A percentile compares a stretch with the other conserved stretches of the same genome.
Evolutionary conservation across 92 coral and sea anemone species (phyloP).

Genomic region (Zoanthus gigantus): DNA sequence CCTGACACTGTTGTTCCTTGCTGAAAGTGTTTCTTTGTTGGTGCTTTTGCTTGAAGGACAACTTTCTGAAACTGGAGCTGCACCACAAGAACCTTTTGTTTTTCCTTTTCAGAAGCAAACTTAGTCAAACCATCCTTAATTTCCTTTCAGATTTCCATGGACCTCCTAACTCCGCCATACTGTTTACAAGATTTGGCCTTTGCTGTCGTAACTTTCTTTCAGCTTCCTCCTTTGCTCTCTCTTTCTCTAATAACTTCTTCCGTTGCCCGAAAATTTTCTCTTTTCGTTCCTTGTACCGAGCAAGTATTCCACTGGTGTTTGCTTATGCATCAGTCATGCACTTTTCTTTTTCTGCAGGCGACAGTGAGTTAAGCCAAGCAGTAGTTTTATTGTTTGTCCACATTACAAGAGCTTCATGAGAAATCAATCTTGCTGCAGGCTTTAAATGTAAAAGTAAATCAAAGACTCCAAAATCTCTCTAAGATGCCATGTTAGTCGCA

Average conservation of each 20-base stretch:
- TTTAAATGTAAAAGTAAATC: slow-evolving; percentile 47
- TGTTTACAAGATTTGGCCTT: slow-evolving; percentile 28
- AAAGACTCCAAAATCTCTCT: slow-evolving; percentile 51
- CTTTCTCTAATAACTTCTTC: slow-evolving; percentile 53
- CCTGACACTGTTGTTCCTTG: slow-evolving; percentile 52
- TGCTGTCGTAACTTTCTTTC: slow-evolving; percentile 47
- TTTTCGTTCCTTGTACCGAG: slow-evolving; percentile 47
- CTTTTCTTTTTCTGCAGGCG: slow-evolving; percentile 49
- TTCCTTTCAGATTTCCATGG: slow-evolving; percentile 46
- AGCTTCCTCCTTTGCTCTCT: slow-evolving; percentile 45
- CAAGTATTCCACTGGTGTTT: slow-evolving; percentile 9
- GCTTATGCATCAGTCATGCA: slow-evolving; percentile 40
- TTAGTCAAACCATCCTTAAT: slow-evolving; percentile 28
- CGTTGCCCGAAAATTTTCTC: slow-evolving; percentile 35
- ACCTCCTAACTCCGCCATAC: slow-evolving; percentile 40
- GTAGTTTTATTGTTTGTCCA: slow-evolving; percentile 61
- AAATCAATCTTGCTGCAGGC: slow-evolving; percentile 60
- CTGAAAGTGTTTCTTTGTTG: slow-evolving; percentile 51
- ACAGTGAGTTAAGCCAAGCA: slow-evolving; percentile 55
- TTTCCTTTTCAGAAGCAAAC: slow-evolving; percentile 42
- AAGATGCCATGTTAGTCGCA: slow-evolving; percentile 60
- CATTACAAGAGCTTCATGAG: slow-evolving; percentile 62
- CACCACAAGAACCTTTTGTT: slow-evolving; percentile 41
- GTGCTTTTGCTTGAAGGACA: slow-evolving; percentile 28
- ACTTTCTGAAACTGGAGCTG: neutral